Percentiles rank a stretch among this genome's conserved stretches.
Evolutionary conservation across 2,888 invertebrate genomes (phyloP).

Genomic region (Plagodis dolabraria): DNA sequence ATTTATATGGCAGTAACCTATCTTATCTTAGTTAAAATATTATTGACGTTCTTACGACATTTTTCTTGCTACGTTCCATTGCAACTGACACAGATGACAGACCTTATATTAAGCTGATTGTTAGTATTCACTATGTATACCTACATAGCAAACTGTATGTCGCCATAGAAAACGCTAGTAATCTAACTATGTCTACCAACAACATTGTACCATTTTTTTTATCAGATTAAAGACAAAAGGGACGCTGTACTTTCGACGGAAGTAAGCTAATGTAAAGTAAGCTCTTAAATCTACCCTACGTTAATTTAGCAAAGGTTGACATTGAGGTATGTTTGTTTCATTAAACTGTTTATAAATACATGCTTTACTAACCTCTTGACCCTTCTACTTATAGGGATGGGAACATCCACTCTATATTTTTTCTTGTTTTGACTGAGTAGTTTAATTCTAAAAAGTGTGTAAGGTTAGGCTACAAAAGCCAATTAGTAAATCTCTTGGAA

Average conservation of each 20-base stretch:
- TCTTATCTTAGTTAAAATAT: too few relatives aligned
- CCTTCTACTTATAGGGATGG: slow-evolving; percentile 11
- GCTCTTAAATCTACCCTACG: slow-evolving; percentile 37
- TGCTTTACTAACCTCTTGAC: slow-evolving; percentile 20
- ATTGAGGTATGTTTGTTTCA: slow-evolving; percentile 25
- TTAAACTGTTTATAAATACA: slow-evolving; percentile 36
- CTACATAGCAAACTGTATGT: too few relatives aligned
- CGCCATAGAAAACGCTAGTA: too few relatives aligned
- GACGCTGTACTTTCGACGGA: slow-evolving; percentile 29
- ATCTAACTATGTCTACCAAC: too few relatives aligned
- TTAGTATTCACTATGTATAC: too few relatives aligned
- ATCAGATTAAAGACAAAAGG: not conserved
- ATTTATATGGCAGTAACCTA: too few relatives aligned
- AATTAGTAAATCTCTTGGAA: too few relatives aligned
- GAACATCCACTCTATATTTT: slow-evolving; percentile 2
- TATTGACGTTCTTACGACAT: too few relatives aligned
- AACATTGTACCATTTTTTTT: not conserved
- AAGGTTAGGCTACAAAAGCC: too few relatives aligned
- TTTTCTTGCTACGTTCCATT: too few relatives aligned
- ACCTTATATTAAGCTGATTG: too few relatives aligned
- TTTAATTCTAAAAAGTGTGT: not conserved
- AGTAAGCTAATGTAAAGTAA: slow-evolving; percentile 33
- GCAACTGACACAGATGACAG: too few relatives aligned
- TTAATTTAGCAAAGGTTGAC: slow-evolving; percentile 34
- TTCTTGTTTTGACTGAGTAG: not conserved